Percentiles rank a stretch among this genome's conserved stretches.
Conservation (phyloP, 2,113 vertebrate species). For the Nanorana parkeri region DNA sequence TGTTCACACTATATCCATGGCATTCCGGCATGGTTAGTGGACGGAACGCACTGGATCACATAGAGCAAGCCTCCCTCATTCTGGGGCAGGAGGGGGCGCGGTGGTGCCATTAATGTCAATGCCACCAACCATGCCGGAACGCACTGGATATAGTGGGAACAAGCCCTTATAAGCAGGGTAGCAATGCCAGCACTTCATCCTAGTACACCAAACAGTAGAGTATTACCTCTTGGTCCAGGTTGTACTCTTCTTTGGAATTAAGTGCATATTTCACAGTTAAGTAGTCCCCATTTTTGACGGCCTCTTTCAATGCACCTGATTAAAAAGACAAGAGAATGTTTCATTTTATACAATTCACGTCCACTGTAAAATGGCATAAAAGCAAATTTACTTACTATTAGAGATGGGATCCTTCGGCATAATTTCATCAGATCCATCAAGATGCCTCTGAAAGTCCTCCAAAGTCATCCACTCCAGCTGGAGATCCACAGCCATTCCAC, state of each 20-base stretch:
- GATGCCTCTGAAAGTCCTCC: conserved; percentile 95
- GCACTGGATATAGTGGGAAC: no score
- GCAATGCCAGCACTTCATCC: background rate
- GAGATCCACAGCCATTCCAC: conserved; percentile 92
- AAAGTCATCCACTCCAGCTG: conserved; percentile 95
- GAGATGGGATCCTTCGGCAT: conserved; percentile 76
- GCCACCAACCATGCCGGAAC: no score
- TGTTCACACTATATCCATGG: no score
- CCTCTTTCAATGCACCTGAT: conserved; percentile 88
- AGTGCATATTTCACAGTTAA: conserved; percentile 92
- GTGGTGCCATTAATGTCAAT: no score
- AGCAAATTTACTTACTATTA: conserved; percentile 78
- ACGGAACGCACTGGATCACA: no score
- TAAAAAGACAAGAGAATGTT: conserved; percentile 56
- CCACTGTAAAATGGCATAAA: background rate
- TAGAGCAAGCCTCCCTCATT: no score
- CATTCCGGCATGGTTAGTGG: no score
- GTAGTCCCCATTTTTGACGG: conserved; percentile 95
- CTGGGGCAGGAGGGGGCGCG: no score
- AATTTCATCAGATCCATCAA: conserved; percentile 89
- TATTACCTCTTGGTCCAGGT: conserved; percentile 93
- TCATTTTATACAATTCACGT: background rate
- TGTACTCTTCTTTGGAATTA: conserved; percentile 91
- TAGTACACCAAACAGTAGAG: no score
- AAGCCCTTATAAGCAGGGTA: background rate